Percentiles rank a stretch among this genome's conserved stretches.
Evolutionary conservation across 2,113 vertebrate genomes (phyloP).

Genomic region (Acanthochromis polyacanthus): DNA sequence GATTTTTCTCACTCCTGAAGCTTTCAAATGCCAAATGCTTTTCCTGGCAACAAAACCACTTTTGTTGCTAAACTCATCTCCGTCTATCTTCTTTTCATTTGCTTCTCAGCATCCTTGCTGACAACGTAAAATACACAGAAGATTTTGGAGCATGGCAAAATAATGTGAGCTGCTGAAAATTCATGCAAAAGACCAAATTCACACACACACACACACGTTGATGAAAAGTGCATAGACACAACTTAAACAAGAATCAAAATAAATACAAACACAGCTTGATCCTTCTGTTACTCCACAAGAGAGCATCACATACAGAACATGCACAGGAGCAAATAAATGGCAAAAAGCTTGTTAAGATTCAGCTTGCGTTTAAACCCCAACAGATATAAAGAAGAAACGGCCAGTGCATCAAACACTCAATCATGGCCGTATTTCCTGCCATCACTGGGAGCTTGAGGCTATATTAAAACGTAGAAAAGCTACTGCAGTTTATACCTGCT

Average conservation of each 20-base stretch:
- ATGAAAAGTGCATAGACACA: neutral
- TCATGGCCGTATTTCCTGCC: slow-evolving; percentile 3
- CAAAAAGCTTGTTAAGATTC: slow-evolving; percentile 18
- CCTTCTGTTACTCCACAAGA: neutral
- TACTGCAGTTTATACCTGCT: neutral
- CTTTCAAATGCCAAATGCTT: slow-evolving; percentile 33
- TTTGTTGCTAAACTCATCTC: neutral
- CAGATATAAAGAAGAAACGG: neutral
- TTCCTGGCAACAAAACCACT: neutral
- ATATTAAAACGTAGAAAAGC: slow-evolving; percentile 2
- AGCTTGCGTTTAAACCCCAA: slow-evolving; percentile 2
- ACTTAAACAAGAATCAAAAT: neutral
- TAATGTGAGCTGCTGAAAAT: slow-evolving; percentile 6
- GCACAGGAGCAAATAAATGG: neutral
- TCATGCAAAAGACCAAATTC: neutral
- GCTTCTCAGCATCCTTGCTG: neutral
- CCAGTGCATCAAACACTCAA: slow-evolving; percentile 6
- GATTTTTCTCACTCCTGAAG: slow-evolving; percentile 18
- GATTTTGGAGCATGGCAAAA: slow-evolving; percentile 13
- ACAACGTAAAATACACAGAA: neutral
- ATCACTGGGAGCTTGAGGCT: slow-evolving; percentile 3
- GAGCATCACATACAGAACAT: neutral
- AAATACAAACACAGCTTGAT: neutral
- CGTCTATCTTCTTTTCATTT: neutral
- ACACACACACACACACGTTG: slow-evolving; percentile 1